Evolutionary conservation across 2,797 vertebrate genomes (phyloP).

Genomic region (Clarias pachynema): DNA sequence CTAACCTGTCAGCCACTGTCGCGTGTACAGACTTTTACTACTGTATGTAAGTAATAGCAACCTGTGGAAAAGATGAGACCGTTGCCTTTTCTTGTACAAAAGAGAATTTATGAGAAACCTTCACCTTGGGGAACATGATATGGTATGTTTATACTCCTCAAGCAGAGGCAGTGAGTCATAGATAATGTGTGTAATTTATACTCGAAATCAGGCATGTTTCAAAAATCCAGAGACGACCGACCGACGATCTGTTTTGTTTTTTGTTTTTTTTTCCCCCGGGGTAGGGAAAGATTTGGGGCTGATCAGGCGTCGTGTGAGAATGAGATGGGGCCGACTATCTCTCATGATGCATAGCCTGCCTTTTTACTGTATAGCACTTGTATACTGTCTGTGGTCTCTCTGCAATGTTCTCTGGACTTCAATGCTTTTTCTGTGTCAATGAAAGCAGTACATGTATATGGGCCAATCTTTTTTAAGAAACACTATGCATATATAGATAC

Average conservation of each 20-base stretch:
- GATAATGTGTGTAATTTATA: slow-evolving; percentile 88
- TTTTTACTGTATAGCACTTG: slow-evolving; percentile 90
- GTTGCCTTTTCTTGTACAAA: slow-evolving; percentile 99
- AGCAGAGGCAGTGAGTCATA: slow-evolving; percentile 90
- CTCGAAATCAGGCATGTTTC: slow-evolving; percentile 97
- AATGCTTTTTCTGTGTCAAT: slow-evolving; percentile 87
- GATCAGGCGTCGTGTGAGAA: slow-evolving; percentile 85
- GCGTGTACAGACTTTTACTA: slow-evolving; percentile 89
- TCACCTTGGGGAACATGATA: slow-evolving; percentile 92
- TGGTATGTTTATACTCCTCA: slow-evolving; percentile 95
- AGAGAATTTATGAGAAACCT: slow-evolving; percentile 96
- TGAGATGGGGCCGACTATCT: slow-evolving; percentile 79
- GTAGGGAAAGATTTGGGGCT: slow-evolving; percentile 65
- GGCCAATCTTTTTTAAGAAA: slow-evolving; percentile 94
- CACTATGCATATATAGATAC: slow-evolving; percentile 97
- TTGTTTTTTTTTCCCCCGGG: neutral
- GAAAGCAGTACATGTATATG: slow-evolving; percentile 91
- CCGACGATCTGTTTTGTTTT: slow-evolving; percentile 19
- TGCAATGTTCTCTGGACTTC: slow-evolving; percentile 86
- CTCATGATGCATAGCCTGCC: slow-evolving; percentile 90
- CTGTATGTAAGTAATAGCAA: slow-evolving; percentile 91
- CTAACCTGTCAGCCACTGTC: slow-evolving; percentile 83
- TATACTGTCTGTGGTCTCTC: slow-evolving; percentile 91
- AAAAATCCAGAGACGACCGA: slow-evolving; percentile 74
- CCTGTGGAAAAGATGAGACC: slow-evolving; percentile 85